A percentile compares a stretch with the other conserved stretches of the same genome.
These are phyloP conservation scores for Scrobipalpa costella DNA, from an alignment of 2,888 invertebrate species.

Conservation along the genomic window DNA sequence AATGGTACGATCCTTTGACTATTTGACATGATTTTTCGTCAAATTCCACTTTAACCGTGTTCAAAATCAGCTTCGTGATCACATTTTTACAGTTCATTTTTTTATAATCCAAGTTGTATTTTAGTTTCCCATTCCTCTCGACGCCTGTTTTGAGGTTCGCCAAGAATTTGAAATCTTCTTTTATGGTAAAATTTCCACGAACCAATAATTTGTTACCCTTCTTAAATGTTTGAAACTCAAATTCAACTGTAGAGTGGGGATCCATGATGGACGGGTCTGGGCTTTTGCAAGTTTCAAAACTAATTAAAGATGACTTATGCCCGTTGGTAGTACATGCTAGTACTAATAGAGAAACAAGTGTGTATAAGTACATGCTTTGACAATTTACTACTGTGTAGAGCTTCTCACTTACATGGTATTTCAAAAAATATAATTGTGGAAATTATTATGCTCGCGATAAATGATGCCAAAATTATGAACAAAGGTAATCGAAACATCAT, in stretches of 20 bases:
- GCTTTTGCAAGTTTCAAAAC: slow-evolving; percentile 4
- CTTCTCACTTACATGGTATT: too few species aligned
- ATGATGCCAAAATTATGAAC: too few species aligned
- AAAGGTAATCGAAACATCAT: too few species aligned
- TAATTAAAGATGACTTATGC: neutral
- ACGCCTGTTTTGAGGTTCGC: neutral
- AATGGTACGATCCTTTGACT: slow-evolving; percentile 8
- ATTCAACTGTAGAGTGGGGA: neutral
- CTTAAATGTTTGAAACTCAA: neutral
- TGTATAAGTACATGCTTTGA: neutral
- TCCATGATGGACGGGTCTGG: neutral
- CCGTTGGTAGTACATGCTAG: neutral
- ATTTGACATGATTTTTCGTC: neutral
- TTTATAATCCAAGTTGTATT: neutral
- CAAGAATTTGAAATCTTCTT: neutral
- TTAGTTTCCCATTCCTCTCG: neutral
- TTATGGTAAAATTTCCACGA: neutral
- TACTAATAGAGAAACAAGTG: neutral
- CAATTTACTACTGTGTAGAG: neutral
- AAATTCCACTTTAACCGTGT: neutral
- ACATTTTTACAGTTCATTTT: slow-evolving; percentile 7
- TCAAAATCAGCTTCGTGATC: slow-evolving; percentile 1
- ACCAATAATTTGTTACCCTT: neutral
- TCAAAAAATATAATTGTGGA: too few species aligned
- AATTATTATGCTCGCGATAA: too few species aligned